Evolutionary conservation across 2,113 vertebrate genomes (phyloP).

Genomic region (Oncorhynchus kisutch): DNA sequence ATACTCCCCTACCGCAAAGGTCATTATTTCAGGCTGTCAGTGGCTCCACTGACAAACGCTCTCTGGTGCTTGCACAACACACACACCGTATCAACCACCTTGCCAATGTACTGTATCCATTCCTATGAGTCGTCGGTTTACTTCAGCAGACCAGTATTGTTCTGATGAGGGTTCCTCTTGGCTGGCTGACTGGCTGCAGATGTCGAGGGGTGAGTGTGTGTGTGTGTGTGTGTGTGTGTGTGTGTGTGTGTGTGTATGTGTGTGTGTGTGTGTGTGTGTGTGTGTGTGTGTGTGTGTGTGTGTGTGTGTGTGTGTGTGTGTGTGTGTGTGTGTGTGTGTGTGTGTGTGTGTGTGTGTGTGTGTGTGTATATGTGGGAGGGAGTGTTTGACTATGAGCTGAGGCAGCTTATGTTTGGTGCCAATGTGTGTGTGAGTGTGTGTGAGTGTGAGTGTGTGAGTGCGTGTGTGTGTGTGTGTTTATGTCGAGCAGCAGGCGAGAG

Average conservation of each 20-base stretch:
- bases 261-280: constrained; percentile 3
- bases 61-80: too few species aligned
- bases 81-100: background rate
- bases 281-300: background rate
- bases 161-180: background rate
- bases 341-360: constrained; percentile 1
- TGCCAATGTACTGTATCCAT: background rate
- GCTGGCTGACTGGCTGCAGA: background rate
- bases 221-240: background rate
- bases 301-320: background rate
- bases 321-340: background rate
- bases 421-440: too few species aligned
- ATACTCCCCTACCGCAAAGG: background rate
- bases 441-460: too few species aligned
- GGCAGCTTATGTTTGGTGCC: too few species aligned
- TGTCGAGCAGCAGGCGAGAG: background rate
- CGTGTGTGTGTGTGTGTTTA: too few species aligned
- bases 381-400: too few species aligned
- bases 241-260: background rate
- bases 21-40: background rate
- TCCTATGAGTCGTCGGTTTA: background rate
- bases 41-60: too few species aligned
- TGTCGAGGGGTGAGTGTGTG: background rate
- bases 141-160: background rate
- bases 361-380: too few species aligned